Percentiles rank a stretch among this genome's conserved stretches.
Conservation (phyloP, 1,140 invertebrate genomes). For the Brachionus koreanus region DNA sequence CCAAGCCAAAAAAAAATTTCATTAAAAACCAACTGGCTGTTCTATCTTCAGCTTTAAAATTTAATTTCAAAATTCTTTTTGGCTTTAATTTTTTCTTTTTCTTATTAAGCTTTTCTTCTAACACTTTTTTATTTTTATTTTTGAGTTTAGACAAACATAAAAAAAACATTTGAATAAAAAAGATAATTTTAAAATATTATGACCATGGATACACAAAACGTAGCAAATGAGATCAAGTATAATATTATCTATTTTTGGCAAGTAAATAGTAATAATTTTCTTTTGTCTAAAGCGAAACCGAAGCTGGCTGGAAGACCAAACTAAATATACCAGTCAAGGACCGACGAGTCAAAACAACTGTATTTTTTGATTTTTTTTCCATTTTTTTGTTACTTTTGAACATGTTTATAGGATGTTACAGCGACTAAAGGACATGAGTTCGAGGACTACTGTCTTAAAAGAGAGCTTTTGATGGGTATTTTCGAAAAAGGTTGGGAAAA, state of each 20-base stretch:
- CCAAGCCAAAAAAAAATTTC: conserved; percentile 15
- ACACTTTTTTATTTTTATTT: not conserved
- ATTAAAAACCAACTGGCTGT: conserved; percentile 37
- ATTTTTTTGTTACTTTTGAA: not conserved
- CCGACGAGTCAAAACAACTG: conserved; percentile 37
- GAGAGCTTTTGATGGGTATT: conserved; percentile 97
- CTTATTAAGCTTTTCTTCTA: not conserved
- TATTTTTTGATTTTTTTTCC: not conserved
- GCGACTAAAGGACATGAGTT: conserved; percentile 61
- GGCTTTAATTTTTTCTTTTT: not conserved
- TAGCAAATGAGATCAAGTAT: conserved; percentile 15
- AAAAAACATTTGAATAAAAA: not conserved
- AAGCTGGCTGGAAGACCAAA: conserved; percentile 41
- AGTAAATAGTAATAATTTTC: not conserved
- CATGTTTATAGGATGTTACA: conserved; percentile 36
- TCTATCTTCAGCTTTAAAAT: not conserved
- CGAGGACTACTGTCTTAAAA: conserved; percentile 96
- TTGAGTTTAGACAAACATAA: not conserved
- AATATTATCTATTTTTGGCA: not conserved
- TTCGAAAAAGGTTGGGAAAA: conserved; percentile 99
- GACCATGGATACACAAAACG: conserved; percentile 34
- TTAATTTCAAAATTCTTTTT: not conserved
- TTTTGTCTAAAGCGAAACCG: conserved; percentile 22
- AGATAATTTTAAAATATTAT: not conserved
- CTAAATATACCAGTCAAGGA: conserved; percentile 27